A percentile compares a stretch with the other conserved stretches of the same genome.
Conservation (phyloP, 2,888 invertebrate species). For the Orthosia gracilis region DNA sequence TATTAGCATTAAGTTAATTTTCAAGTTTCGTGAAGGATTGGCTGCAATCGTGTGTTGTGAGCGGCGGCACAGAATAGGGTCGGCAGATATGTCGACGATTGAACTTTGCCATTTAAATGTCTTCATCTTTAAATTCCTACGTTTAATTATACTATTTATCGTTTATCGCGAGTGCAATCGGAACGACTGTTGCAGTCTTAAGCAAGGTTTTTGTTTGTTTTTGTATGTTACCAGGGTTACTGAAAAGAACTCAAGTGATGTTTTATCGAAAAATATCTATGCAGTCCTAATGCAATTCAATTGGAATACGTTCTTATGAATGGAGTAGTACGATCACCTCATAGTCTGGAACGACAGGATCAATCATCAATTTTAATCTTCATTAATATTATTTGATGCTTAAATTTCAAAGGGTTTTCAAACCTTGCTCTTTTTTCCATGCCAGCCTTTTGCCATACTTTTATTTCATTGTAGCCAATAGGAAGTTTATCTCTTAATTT, state of each 20-base stretch:
- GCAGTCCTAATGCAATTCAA: neutral
- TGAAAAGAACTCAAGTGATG: neutral
- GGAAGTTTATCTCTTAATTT: neutral
- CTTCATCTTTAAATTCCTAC: conserved; percentile 78
- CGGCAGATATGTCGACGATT: conserved; percentile 77
- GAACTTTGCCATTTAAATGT: conserved; percentile 86
- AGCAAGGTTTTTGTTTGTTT: conserved; percentile 35
- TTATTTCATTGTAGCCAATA: neutral
- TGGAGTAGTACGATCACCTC: too few species aligned
- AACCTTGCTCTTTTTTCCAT: neutral
- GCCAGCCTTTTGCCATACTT: neutral
- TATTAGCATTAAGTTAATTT: conserved; percentile 64
- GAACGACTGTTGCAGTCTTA: conserved; percentile 44
- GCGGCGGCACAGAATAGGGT: conserved; percentile 81
- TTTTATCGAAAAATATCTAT: neutral
- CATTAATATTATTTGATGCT: neutral
- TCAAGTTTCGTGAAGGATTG: conserved; percentile 73
- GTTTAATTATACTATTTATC: conserved; percentile 74
- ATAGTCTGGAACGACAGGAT: neutral
- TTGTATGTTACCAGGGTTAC: conserved; percentile 9
- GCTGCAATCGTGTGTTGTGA: conserved; percentile 79
- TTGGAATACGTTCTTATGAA: neutral
- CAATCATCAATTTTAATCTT: neutral
- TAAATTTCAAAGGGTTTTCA: neutral
- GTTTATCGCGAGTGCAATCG: conserved; percentile 54